Evolutionary conservation across 2,797 vertebrate species (phyloP), one percentile per base, ranked within the genome.

Genomic region (Phoxinus dragarum): DNA sequence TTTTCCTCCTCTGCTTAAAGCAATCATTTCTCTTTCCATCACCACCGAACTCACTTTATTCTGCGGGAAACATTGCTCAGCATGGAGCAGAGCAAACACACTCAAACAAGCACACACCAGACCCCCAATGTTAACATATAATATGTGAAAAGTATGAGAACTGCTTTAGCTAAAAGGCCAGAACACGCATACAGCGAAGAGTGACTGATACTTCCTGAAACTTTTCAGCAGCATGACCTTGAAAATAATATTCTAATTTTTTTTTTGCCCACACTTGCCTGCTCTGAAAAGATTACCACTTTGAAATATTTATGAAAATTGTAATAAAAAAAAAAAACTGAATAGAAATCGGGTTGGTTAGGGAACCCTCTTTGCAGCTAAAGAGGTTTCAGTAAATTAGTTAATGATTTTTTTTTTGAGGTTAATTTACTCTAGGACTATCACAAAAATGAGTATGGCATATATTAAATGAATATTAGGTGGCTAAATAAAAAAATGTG

Each of bases 1-100:
- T 71, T 68, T 78, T 27, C 73, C 76, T 64, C 56, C 76, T 64
- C 76, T 78, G n/a, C 66, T 71, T 81, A 52, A 81, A 54, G 27
- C 47, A 49, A 81, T 69, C 14, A 42, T 64, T 78, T 64, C 54
- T 64, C 49, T 47, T 80, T 36, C 36, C 66, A 54, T 71, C 66
- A 27, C 23, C 80, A 64, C 23, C 40, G 8, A 81, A 40, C 66
- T 12, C 66, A 56, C 47, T 71, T 56, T 71, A n/a, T 40, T 54
- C 66, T 64, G 54, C 5, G 17, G 76, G n/a, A 78, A 78, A 44
- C 23, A 19, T 21, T 19, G 16, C 38, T 64, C 36, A 44, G 14
- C 14, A 27, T 31, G 36, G 38, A 78, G 16, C 38, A 44, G 59
- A 19, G 38, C 38, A 61, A 78, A 61, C 54, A 78, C 8, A 42